Base-by-base conservation (phyloP, 2,888 invertebrate species). In the Lathronympha strigana region DNA sequence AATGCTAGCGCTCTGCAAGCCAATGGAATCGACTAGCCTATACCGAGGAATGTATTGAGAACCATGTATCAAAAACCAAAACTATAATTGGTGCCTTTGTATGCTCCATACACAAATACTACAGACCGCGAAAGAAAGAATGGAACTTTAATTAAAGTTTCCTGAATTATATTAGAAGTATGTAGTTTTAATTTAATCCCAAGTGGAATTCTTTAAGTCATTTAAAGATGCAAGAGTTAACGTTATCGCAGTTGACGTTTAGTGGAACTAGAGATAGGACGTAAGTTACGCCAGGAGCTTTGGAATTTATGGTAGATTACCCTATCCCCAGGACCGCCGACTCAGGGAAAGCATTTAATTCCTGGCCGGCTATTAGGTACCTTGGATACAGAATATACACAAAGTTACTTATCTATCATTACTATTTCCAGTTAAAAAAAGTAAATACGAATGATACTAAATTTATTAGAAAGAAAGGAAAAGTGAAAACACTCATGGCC, bases 111-210 rank as follows among this genome's bases (percentile, higher is more conserved):
- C 17, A 33, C 21, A 5, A 57, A 9, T 15, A n/a, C 5, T 11
- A 43, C 28, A 19, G 19, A 17, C 19, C 31, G 31, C 5, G 43
- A 31, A 6, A 57, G 8, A 31, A 25, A 4, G 2, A 8, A 19
- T 19, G 0, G 23, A 57, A 8, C 4, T 31, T 17, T 19, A 13
- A n/a, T 21, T 21, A n/a, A n/a, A n/a, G 21, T 9, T 51, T 28
- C 40, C 17, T 55, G 19, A 28, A 25, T 40, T 9, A 17, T 13
- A 57, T 40, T 28, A 21, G 36, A 28, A 70, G 72, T 75, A 28
- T 70, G 72, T 75, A 73, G 73, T 74, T 77, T 75, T 64, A 69
- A 72, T 72, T 73, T 71, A 71, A 69, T 45, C 43, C 55, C 9
- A 8, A 15, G 28, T 36, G 47, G 58, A 53, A 60, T 53, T 28